Conservation (phyloP, 2,888 invertebrate species). For the Netelia fuscicornis region DNA sequence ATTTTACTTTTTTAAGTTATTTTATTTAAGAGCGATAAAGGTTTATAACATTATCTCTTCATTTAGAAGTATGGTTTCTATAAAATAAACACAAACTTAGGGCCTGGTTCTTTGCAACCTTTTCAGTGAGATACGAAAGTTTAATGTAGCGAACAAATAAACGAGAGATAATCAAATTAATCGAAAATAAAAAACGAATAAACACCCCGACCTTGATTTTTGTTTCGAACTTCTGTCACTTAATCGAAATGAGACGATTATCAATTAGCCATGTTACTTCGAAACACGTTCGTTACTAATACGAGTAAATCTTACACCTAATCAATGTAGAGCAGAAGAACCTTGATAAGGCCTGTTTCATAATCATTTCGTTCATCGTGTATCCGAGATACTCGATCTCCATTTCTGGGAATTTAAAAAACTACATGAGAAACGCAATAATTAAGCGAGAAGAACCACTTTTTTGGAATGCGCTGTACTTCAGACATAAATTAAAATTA, state of each 20-base stretch:
- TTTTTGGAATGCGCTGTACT: constrained; percentile 74
- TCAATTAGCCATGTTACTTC: constrained; percentile 50
- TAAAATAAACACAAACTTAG: constrained; percentile 45
- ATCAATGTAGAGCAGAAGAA: constrained; percentile 57
- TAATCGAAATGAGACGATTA: constrained; percentile 55
- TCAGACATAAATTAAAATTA: constrained; percentile 67
- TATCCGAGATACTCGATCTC: constrained; percentile 28
- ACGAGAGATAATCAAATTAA: constrained; percentile 48
- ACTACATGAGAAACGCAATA: constrained; percentile 49
- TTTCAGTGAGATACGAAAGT: constrained; percentile 41
- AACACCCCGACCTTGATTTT: constrained; percentile 59
- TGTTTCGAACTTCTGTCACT: constrained; percentile 19
- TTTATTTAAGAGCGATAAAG: constrained; percentile 69
- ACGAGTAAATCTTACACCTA: constrained; percentile 61
- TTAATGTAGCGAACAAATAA: constrained; percentile 41
- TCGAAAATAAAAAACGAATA: constrained; percentile 20
- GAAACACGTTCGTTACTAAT: constrained; percentile 58
- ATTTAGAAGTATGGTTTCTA: constrained; percentile 30
- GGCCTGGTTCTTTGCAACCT: constrained; percentile 43
- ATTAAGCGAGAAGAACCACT: constrained; percentile 51
- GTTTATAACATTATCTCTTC: constrained; percentile 63
- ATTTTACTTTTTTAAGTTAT: constrained; percentile 72
- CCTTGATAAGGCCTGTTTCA: constrained; percentile 37
- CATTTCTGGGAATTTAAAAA: constrained; percentile 43
- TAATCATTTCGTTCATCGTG: constrained; percentile 43